These are phyloP conservation scores for Catocala sponsa DNA, from an alignment of 2,888 invertebrate genomes.

Conservation along the genomic window DNA sequence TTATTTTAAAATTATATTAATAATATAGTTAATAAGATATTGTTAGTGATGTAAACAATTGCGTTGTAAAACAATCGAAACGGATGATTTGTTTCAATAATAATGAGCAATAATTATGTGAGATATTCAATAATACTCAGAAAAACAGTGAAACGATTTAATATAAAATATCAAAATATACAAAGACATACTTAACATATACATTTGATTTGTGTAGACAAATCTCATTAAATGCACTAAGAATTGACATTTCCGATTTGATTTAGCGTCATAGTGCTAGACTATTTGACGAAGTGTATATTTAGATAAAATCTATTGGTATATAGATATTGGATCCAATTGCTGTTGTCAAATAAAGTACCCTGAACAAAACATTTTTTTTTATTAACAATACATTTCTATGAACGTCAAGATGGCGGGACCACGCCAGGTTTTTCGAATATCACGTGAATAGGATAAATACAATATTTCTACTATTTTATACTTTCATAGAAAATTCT, in stretches of 20 bases:
- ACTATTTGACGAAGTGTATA: constrained; percentile 44
- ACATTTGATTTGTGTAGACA: constrained; percentile 43
- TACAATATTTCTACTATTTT: no score
- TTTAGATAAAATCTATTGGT: constrained; percentile 42
- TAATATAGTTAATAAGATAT: constrained; percentile 36
- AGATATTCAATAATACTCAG: constrained; percentile 66
- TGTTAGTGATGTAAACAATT: constrained; percentile 36
- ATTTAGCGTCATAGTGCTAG: constrained; percentile 42
- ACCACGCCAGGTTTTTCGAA: no score
- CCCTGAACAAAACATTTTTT: constrained; percentile 37
- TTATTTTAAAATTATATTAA: constrained; percentile 13
- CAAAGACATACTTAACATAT: constrained; percentile 39
- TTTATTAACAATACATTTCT: constrained; percentile 24
- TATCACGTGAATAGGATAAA: no score
- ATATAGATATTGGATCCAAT: constrained; percentile 55
- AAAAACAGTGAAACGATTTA: constrained; percentile 63
- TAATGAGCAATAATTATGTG: constrained; percentile 67
- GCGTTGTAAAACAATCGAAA: constrained; percentile 48
- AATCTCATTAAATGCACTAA: constrained; percentile 62
- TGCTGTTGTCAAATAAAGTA: constrained; percentile 72
- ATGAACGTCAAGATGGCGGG: no score
- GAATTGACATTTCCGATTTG: constrained; percentile 63
- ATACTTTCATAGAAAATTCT: no score
- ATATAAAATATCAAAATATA: constrained; percentile 56
- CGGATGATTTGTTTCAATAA: constrained; percentile 37